Evolutionary conservation across 1,140 invertebrate genomes (phyloP), one percentile per base, ranked within the genome.

Genomic region (Belonocnema kinseyi): DNA sequence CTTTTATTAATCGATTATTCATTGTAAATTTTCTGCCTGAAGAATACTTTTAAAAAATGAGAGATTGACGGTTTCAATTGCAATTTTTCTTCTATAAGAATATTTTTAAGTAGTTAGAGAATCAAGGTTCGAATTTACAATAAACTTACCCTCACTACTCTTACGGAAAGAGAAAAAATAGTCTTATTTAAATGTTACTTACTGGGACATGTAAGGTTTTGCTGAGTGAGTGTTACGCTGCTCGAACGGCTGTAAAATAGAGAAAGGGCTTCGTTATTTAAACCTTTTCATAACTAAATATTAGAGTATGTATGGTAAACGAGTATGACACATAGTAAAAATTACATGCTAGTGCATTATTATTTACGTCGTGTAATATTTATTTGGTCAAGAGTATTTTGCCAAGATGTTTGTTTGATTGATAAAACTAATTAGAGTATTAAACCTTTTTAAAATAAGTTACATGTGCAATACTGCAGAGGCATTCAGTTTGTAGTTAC

Each of bases 191-290:
- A 77, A 74, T 75, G 13, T 74, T 83, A 94, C 93, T 93, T 88
- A 95, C 95, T 95, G 94, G 81, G 94, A 94, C 92, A 95, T 95
- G 82, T 95, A 95, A 26, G 94, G 94, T 88, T 94, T 94, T 2
- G 92, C 80, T 13, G 85, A 77, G 50, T 88, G 87, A 51, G 82
- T 81, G 78, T 82, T 89, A 14, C 88, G 87, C 73, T 91, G 91
- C 73, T 91, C 89, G 80, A 90, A 91, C 17, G 88, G 90, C 90
- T 91, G 88, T 13, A 91, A 91, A 85, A 81, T 56, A 80, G 77
- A 81, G 46, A 58, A 75, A 17, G 51, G 76, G 5, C 70, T 72
- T 16, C 16, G 14, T 66, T 66, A 66, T 66, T 66, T 7, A 16
- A 66, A 14, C 4, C 1, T 46, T 46, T 6, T 46, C 11, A 33